Conservation (phyloP, 2,888 invertebrate species). For the Mimumesa dahlbomi region DNA sequence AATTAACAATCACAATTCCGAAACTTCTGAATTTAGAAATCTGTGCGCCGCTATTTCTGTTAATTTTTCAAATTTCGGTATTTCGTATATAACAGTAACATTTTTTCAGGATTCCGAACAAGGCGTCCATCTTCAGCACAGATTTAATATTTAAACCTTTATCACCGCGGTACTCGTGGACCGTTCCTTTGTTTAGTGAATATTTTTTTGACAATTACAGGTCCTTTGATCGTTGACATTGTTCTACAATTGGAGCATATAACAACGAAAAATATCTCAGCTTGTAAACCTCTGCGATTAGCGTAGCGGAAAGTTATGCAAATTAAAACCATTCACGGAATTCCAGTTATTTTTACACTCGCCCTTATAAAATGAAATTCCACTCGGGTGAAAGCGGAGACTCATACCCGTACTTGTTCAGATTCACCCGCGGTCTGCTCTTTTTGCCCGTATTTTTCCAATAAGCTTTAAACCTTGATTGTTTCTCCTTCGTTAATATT, state of each 20-base stretch:
- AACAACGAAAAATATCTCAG: slow-evolving; percentile 25
- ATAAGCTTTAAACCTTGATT: background rate
- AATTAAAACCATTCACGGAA: slow-evolving; percentile 63
- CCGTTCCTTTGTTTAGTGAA: no score
- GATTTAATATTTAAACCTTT: no score
- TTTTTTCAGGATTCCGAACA: no score
- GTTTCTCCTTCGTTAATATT: background rate
- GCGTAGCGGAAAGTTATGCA: slow-evolving; percentile 63
- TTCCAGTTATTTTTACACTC: slow-evolving; percentile 64
- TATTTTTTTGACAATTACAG: background rate
- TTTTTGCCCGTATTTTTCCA: slow-evolving; percentile 6
- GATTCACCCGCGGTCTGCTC: background rate
- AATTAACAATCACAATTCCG: no score
- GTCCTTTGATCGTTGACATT: slow-evolving; percentile 9
- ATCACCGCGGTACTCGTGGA: no score
- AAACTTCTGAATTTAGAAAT: no score
- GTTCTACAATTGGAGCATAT: slow-evolving; percentile 1
- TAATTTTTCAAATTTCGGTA: no score
- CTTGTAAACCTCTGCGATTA: slow-evolving; percentile 21
- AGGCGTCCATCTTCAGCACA: no score
- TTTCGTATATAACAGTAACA: no score
- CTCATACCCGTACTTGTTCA: slow-evolving; percentile 31
- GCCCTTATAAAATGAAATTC: slow-evolving; percentile 66
- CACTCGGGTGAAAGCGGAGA: slow-evolving; percentile 47
- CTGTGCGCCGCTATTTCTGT: no score